Conservation (phyloP, 2,797 vertebrate genomes). For the Gymnothorax reevesii region DNA sequence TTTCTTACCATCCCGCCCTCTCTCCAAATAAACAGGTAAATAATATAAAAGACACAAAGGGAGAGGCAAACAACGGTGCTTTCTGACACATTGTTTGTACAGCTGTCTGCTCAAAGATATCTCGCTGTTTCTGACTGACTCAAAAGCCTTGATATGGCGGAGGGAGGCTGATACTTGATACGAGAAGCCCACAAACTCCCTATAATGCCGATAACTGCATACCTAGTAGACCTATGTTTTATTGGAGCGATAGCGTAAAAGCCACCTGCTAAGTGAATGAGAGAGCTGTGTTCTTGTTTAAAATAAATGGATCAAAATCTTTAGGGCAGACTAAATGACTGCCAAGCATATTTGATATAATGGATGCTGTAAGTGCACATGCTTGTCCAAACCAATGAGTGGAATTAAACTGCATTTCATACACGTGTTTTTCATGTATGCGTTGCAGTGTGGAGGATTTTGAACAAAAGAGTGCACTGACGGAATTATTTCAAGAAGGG, state of each 20-base stretch:
- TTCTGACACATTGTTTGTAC: background rate
- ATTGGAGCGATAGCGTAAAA: background rate
- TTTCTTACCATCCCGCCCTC: background rate
- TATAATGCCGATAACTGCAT: background rate
- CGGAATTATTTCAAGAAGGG: background rate
- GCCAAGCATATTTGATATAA: background rate
- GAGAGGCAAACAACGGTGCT: background rate
- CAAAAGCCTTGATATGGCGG: background rate
- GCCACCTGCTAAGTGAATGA: background rate
- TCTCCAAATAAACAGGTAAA: slow-evolving; percentile 1
- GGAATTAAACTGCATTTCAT: background rate
- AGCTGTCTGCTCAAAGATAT: background rate
- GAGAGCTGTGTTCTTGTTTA: background rate
- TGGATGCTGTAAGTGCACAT: background rate
- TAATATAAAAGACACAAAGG: background rate
- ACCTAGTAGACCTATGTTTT: background rate
- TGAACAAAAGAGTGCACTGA: background rate
- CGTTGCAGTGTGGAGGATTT: background rate
- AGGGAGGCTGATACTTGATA: background rate
- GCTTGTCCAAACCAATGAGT: background rate
- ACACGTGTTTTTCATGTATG: background rate
- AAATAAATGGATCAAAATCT: background rate
- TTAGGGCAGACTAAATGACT: background rate
- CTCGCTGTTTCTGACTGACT: background rate
- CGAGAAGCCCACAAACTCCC: background rate